phyloP scores from a whole-genome alignment of 2,888 invertebrate species.

The Electrophaes corylata region DNA sequence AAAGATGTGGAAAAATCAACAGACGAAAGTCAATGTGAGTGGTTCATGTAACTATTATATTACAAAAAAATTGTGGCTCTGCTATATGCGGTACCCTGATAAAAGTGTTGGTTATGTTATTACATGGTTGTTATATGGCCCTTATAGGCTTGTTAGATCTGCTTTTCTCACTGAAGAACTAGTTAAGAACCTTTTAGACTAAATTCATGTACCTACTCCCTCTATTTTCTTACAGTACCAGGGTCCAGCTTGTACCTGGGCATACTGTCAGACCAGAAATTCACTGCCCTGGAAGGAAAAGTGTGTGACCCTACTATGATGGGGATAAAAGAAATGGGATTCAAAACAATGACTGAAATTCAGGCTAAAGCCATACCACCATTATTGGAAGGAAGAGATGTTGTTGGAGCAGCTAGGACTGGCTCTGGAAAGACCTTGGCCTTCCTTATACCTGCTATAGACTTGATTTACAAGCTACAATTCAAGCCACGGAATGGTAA shows the following conservation, averaged over 20 bases:
- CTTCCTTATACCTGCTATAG: constrained; percentile 97
- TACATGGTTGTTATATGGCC: no score
- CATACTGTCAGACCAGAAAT: constrained; percentile 85
- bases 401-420: constrained; percentile 97
- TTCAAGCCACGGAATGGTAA: constrained; percentile 96
- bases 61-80: no score
- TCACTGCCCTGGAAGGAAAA: constrained; percentile 84
- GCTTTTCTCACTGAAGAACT: no score
- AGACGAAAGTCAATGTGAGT: constrained; percentile 64
- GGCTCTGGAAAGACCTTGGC: constrained; percentile 99
- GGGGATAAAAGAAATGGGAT: constrained; percentile 95
- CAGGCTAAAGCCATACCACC: constrained; percentile 95
- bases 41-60: background rate
- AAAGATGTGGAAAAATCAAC: constrained; percentile 49
- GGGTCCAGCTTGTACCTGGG: constrained; percentile 86
- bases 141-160: no score
- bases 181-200: no score
- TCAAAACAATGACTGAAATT: constrained; percentile 97
- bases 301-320: constrained; percentile 93
- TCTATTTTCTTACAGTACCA: constrained; percentile 83
- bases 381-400: constrained; percentile 94
- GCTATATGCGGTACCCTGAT: no score
- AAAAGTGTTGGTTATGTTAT: no score
- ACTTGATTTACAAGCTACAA: constrained; percentile 94
- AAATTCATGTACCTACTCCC: no score